These are phyloP conservation scores for Aleiodes alternator DNA, from an alignment of 2,888 invertebrate genomes.

Conservation along the genomic window DNA sequence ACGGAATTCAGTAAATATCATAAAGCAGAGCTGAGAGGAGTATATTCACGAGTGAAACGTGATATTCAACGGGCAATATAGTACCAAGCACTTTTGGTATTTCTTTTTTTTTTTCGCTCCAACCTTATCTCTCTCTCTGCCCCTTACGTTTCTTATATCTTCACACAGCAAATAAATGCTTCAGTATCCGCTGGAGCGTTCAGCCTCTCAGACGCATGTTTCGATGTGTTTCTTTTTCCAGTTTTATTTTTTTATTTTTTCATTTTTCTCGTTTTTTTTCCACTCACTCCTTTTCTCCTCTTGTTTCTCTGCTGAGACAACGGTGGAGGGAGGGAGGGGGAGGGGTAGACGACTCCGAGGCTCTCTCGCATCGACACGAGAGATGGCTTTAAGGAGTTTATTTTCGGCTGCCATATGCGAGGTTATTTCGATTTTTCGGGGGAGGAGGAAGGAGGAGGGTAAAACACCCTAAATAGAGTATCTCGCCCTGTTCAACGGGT, in stretches of 20 bases:
- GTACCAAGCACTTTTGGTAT: slow-evolving; percentile 53
- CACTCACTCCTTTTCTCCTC: not conserved
- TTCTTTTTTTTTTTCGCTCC: slow-evolving; percentile 50
- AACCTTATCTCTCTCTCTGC: slow-evolving; percentile 51
- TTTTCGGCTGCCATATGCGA: slow-evolving; percentile 74
- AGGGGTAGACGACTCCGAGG: slow-evolving; percentile 32
- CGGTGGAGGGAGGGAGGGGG: slow-evolving; percentile 7
- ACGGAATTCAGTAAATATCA: slow-evolving; percentile 57
- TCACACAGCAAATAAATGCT: slow-evolving; percentile 68
- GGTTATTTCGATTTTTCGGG: slow-evolving; percentile 70
- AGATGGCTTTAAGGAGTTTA: slow-evolving; percentile 74
- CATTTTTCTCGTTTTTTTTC: slow-evolving; percentile 40
- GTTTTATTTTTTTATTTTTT: slow-evolving; percentile 36
- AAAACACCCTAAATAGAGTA: slow-evolving; percentile 66
- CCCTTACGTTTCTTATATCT: slow-evolving; percentile 45
- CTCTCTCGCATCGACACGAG: slow-evolving; percentile 52
- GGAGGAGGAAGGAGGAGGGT: slow-evolving; percentile 38
- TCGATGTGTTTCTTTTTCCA: slow-evolving; percentile 40
- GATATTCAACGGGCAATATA: slow-evolving; percentile 57
- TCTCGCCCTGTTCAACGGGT: slow-evolving; percentile 51
- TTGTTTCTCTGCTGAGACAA: slow-evolving; percentile 15
- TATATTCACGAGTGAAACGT: slow-evolving; percentile 61
- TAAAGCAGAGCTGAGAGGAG: slow-evolving; percentile 52
- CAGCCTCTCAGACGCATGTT: slow-evolving; percentile 49
- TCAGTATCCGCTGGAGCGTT: slow-evolving; percentile 64